These are phyloP conservation scores for Lepus timidus DNA, from an alignment of 2,113 vertebrate species.

Conservation along the genomic window DNA sequence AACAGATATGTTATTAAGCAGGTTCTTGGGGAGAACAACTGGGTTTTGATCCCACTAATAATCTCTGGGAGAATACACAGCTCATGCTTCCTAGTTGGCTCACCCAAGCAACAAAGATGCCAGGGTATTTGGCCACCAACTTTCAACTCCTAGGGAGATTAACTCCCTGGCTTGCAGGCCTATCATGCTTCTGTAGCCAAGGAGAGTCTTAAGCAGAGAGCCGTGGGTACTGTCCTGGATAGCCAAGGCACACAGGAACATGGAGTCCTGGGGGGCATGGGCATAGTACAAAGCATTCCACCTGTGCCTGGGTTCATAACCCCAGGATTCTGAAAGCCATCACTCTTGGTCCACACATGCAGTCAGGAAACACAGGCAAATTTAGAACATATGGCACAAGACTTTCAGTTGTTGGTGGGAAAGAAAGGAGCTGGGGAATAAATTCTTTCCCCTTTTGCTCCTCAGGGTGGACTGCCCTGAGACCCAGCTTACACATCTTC, in stretches of 20 bases:
- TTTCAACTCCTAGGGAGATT: not conserved
- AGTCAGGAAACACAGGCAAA: not conserved
- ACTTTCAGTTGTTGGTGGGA: not conserved
- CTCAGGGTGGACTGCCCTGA: not conserved
- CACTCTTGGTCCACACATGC: accelerated
- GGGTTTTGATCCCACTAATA: not conserved
- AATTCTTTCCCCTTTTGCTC: not conserved
- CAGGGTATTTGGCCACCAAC: not conserved
- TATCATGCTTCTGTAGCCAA: not conserved
- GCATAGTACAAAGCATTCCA: too few species aligned
- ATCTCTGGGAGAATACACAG: not conserved
- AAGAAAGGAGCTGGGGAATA: not conserved
- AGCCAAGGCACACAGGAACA: not conserved
- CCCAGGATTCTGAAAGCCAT: not conserved
- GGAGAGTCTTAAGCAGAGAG: not conserved
- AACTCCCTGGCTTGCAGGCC: not conserved
- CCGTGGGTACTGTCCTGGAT: not conserved
- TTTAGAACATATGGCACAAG: not conserved
- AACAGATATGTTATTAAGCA: not conserved
- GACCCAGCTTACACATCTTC: not conserved
- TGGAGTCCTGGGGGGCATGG: not conserved
- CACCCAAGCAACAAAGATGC: not conserved
- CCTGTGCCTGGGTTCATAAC: not conserved
- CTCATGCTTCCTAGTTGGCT: not conserved
- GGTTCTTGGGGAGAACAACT: too few species aligned